These are phyloP conservation scores for Oreotrochilus melanogaster DNA, from an alignment of 2,113 vertebrate species.

Conservation along the genomic window DNA sequence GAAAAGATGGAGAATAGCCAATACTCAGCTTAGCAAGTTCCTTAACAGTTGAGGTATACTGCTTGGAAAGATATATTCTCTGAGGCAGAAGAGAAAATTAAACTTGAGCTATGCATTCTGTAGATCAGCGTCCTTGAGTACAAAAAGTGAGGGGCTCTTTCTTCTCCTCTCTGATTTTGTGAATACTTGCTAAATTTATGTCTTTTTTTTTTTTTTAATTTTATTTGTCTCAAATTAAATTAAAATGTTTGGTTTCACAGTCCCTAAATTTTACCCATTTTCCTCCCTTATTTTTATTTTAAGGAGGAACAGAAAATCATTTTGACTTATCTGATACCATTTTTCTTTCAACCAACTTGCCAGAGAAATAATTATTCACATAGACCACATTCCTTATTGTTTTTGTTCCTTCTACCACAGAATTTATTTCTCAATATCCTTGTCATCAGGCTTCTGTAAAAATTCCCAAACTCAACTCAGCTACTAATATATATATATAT, in stretches of 20 bases:
- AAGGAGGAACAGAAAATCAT: rapidly evolving
- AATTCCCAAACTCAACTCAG: background rate
- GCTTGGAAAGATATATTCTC: background rate
- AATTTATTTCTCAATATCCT: background rate
- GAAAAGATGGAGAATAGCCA: background rate
- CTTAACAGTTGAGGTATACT: background rate
- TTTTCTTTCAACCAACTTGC: background rate
- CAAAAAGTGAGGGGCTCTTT: background rate
- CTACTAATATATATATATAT: background rate
- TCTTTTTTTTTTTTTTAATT: background rate
- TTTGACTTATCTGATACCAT: background rate
- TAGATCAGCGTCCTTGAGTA: background rate
- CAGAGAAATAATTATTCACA: background rate
- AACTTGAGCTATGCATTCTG: background rate
- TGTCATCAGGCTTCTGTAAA: background rate
- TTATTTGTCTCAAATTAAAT: background rate
- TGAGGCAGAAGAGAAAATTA: background rate
- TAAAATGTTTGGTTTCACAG: background rate
- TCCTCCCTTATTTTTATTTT: background rate
- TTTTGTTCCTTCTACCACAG: slow-evolving; percentile 24
- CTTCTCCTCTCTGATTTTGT: background rate
- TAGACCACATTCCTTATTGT: background rate
- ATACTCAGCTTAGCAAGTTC: background rate
- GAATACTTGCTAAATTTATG: background rate
- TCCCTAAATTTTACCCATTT: background rate